Base-by-base conservation (phyloP, 1,140 invertebrate genomes). In the Callitettix versicolor region DNA sequence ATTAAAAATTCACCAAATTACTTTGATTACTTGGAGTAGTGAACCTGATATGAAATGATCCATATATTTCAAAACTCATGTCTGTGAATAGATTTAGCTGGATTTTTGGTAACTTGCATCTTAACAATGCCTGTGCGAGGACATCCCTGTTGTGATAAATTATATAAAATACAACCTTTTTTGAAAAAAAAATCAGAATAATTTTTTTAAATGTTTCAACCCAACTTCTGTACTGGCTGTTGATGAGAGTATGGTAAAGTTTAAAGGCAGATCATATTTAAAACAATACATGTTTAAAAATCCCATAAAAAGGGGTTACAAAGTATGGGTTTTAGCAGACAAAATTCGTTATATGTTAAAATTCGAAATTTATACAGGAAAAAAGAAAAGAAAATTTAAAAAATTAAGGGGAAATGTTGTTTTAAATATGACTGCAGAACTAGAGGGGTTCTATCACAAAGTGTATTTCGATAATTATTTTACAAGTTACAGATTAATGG, bases 31-130 rank as follows among this genome's bases (percentile, higher is more conserved):
- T n/a, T 72, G 69, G 67, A 64, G 63, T 48, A 56, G 55, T 26
- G 64, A 69, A 63, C 24, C 56, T 47, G 62, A 66, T 58, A 64
- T 72, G 34, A n/a, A 42, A 61, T 53, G 67, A 69, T 57, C 30
- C 61, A 44, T 66, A 66, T 55, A 66, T 72, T 44, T 58, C 63
- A 55, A 59, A 53, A 50, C 34, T 67, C 26, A 72, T 73, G 69
- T 51, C 65, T 42, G 49, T 70, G 12, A 70, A 70, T 58, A 49
- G 70, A 36, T 73, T 72, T 56, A 63, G 67, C 47, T 69, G 67
- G 57, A 48, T 69, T 52, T 59, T 70, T 46, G 50, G 57, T 24
- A 51, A 67, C 55, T 36, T 67, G 11, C 66, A 66, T 57, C 15
- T 66, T 7, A 65, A 63, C 58, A 12, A 43, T 57, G 52, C 62